Base-by-base conservation (phyloP, 2,888 invertebrate species). In the Bursaphelenchus okinawaensis region DNA sequence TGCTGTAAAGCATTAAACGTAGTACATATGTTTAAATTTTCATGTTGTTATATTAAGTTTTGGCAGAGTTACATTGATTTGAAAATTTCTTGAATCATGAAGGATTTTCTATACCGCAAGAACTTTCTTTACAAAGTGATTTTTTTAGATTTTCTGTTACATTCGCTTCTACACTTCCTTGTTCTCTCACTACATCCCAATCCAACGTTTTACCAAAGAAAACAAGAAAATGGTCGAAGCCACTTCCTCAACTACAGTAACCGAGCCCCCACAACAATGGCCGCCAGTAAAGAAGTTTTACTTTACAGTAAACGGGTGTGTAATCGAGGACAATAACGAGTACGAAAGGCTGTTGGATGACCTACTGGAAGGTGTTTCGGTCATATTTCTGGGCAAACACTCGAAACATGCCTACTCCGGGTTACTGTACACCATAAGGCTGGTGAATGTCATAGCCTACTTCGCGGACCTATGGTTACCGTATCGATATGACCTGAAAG, bases 241-340 rank as follows among this genome's bases (percentile, higher is more conserved):
- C 40, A 56, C 6, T 19, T 16, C n/a, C 4, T 50, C 27, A 16
- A 20, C 23, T 3, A 50, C 50, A n/a, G 31, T 50, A 12, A 56
- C 31, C 8, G 9, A 29, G 26, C 57, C 27, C 27, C n/a, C 20
- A 7, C 31, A 59, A 29, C 23, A 22, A n/a, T 59, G 60, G 60
- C 60, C 60, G 16, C 60, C 60, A 29, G 60, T 59, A 16, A 59
- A 59, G 22, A 58, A 60, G 27, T 51, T 31, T 24, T 63, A 64
- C 31, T 63, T 61, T 23, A 64, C 64, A 22, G 64, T 63, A 22
- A 29, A 40, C 9, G 62, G 62, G 16, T 63, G 63, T 63, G 63
- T 19, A 16, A 27, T 31, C 1, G 23, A 19, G 22, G 63, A 63
- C 27, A 63, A 63, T 12, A 28, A 62, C 63, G 61, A 63, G 3